Percentiles rank a stretch among this genome's conserved stretches.
These are phyloP conservation scores for Baryphthengus martii DNA, from an alignment of 2,113 vertebrate genomes.

Conservation along the genomic window DNA sequence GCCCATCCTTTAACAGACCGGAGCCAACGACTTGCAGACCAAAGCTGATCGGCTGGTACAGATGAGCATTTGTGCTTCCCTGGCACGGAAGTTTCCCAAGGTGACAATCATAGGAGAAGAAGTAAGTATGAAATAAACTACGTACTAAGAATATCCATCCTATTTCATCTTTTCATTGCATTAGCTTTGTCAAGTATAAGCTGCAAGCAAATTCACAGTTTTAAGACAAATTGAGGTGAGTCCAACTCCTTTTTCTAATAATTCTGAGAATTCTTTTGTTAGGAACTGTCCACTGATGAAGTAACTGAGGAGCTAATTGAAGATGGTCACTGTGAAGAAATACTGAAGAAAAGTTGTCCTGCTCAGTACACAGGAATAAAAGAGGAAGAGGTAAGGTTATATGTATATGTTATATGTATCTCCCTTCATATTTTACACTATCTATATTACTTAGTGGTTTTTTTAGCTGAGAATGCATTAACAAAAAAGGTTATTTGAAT, in stretches of 20 bases:
- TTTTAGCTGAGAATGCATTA: background rate
- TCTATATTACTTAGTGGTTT: background rate
- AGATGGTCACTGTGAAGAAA: slow-evolving; percentile 82
- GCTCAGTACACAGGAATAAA: slow-evolving; percentile 81
- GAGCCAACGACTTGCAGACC: slow-evolving; percentile 91
- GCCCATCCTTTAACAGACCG: slow-evolving; percentile 71
- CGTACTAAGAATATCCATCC: background rate
- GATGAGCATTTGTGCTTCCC: slow-evolving; percentile 91
- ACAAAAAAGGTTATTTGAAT: background rate
- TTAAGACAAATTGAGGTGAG: background rate
- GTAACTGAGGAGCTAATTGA: slow-evolving; percentile 88
- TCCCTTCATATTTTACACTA: background rate
- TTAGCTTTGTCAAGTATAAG: background rate
- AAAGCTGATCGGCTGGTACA: slow-evolving; percentile 92
- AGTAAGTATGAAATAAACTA: slow-evolving; percentile 66
- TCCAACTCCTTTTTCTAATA: background rate
- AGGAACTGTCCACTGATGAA: slow-evolving; percentile 87
- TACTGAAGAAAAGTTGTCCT: slow-evolving; percentile 87
- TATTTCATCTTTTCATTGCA: background rate
- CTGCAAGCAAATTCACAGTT: background rate
- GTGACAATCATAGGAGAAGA: slow-evolving; percentile 96
- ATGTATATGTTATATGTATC: background rate
- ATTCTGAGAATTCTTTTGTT: background rate
- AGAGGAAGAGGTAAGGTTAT: slow-evolving; percentile 90
- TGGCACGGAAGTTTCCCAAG: slow-evolving; percentile 87